These are phyloP conservation scores for Leistus spinibarbis DNA, from an alignment of 2,888 invertebrate species.

Conservation along the genomic window DNA sequence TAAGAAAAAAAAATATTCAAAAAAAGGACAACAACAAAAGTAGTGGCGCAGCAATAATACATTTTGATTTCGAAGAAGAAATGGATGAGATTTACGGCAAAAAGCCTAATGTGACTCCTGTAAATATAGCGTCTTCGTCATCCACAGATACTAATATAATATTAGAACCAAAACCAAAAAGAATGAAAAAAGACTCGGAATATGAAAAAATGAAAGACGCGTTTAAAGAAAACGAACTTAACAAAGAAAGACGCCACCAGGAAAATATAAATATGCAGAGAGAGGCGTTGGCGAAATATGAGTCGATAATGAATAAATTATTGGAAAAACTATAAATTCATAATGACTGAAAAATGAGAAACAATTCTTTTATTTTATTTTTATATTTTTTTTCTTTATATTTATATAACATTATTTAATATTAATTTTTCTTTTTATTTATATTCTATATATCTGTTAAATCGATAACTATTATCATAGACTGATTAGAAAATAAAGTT, in stretches of 20 bases:
- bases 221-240: not conserved
- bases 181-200: not conserved
- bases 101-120: not conserved
- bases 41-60: not conserved
- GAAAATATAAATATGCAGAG: not conserved
- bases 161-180: not conserved
- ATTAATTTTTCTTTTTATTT: no score
- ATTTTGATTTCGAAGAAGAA: not conserved
- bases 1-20: not conserved
- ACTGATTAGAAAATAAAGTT: no score
- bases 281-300: not conserved
- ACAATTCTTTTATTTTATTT: constrained; percentile 41
- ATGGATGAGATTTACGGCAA: constrained; percentile 1
- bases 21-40: not conserved
- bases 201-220: not conserved
- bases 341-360: constrained; percentile 29
- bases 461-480: no score
- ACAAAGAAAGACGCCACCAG: not conserved
- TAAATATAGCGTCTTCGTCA: no score
- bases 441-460: no score
- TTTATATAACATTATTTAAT: no score
- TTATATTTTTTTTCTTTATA: no score
- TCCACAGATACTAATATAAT: not conserved
- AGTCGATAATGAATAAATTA: not conserved
- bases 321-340: not conserved